Evolutionary conservation across 1,140 invertebrate species (phyloP).

Genomic region (Rhagoletis pomonella): DNA sequence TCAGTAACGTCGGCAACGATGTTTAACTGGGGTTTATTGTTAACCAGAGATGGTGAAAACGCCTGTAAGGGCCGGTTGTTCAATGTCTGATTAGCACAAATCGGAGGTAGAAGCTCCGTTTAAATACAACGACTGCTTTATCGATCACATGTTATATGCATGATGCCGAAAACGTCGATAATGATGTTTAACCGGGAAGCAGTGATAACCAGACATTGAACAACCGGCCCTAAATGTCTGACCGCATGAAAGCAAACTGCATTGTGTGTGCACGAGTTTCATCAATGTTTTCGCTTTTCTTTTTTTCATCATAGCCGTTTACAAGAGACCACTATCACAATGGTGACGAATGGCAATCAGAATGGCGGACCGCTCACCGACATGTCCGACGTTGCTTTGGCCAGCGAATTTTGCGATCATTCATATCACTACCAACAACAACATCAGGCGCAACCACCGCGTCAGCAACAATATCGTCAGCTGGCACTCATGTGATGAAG

Average conservation of each 20-base stretch:
- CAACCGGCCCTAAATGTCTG: no score
- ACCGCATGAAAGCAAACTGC: not conserved
- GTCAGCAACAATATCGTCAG: conserved; percentile 22
- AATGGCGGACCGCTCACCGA: conserved; percentile 54
- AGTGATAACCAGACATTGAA: no score
- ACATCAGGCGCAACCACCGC: not conserved
- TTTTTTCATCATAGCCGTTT: conserved; percentile 61
- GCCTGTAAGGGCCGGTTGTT: no score
- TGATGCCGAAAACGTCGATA: no score
- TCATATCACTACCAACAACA: not conserved
- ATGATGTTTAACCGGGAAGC: no score
- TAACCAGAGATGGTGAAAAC: not conserved
- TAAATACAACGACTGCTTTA: no score
- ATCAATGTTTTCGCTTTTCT: not conserved
- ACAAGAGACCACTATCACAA: conserved; percentile 69
- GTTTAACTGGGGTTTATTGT: no score
- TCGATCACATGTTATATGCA: no score
- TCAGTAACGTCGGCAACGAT: no score
- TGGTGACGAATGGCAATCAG: conserved; percentile 64
- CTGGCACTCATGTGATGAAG: conserved; percentile 21
- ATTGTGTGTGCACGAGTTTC: no score
- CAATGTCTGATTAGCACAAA: no score
- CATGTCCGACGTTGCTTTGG: conserved; percentile 20
- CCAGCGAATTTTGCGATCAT: conserved; percentile 40
- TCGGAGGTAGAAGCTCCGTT: no score